Evolutionary conservation across 2,797 vertebrate genomes (phyloP), one percentile per base, ranked within the genome.

Genomic region (Anguilla pacifica): DNA sequence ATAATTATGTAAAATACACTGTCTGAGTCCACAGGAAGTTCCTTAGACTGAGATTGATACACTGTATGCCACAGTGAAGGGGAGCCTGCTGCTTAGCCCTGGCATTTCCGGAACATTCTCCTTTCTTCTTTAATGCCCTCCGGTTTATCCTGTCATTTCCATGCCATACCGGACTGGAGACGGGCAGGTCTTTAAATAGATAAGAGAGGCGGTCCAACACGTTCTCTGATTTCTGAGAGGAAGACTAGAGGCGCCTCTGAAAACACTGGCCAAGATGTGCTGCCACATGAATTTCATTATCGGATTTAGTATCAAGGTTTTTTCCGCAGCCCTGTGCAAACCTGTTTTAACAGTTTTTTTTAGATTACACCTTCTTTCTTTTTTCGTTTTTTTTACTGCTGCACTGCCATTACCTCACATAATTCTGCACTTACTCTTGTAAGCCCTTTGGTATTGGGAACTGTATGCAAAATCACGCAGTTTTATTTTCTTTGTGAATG

Each of bases 41-140:
- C 15, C 17, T 39, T 77, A 39, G 74, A 39, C 74, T 43, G 74
- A 22, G 39, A 77, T 6, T 77, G 74, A 77, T 39, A 43, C 4
- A 35, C n/a, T 49, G 53, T 39, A 22, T 19, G 6, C n/a, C 59
- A 55, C 53, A 25, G 49, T n/a, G 22, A 84, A 59, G 25, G 77
- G n/a, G 77, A 83, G 83, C 70, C 64, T 82, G 35, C 83, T 86
- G 35, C 83, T 86, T 35, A 22, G 43, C 51, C 86, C 88, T 88
- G 87, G 87, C 53, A 72, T 67, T 81, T 59, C 84, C 46, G 53
- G 85, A 88, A 87, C n/a, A 55, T 25, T 77, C 5, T 35, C 1
- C 85, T 89, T 87, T 89, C 49, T 51, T 87, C 85, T 86, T 31
- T 59, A 55, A 31, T 35, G 35, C 7, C 61, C 85, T 87, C 49